A percentile compares a stretch with the other conserved stretches of the same genome.
Evolutionary conservation across 2,888 invertebrate genomes (phyloP).

Genomic region (Busseola fusca): DNA sequence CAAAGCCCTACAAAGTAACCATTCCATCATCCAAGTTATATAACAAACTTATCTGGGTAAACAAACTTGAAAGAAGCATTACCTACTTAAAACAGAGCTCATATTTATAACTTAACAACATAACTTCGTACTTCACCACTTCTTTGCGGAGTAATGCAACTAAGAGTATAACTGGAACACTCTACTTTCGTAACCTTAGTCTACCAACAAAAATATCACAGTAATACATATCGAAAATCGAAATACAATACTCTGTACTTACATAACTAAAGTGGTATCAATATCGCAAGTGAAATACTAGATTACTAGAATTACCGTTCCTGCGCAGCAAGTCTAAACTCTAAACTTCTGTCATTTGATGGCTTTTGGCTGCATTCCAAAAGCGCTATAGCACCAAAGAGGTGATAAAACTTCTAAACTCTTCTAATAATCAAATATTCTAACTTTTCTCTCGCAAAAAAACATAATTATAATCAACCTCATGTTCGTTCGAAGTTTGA

Average conservation of each 20-base stretch:
- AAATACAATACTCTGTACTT: constrained; percentile 25
- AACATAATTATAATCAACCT: not conserved
- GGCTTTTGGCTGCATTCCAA: constrained; percentile 14
- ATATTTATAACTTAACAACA: constrained; percentile 10
- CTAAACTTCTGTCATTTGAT: constrained; percentile 9
- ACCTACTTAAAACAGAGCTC: constrained; percentile 21
- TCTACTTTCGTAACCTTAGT: not conserved
- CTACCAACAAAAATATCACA: not conserved
- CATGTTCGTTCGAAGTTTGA: constrained; percentile 18
- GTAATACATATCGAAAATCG: too few relatives aligned
- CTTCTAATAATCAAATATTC: not conserved
- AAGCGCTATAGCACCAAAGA: constrained; percentile 7
- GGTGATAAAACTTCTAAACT: constrained; percentile 1
- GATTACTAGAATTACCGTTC: constrained; percentile 6
- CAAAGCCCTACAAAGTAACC: not conserved
- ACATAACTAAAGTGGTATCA: constrained; percentile 26
- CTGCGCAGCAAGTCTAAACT: not conserved
- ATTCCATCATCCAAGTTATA: not conserved
- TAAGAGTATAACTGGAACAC: not conserved
- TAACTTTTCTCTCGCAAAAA: constrained; percentile 7
- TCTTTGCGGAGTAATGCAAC: not conserved
- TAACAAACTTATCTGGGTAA: not conserved
- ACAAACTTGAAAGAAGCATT: not conserved
- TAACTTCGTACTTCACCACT: constrained; percentile 1
- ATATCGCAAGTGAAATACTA: constrained; percentile 2